Evolutionary conservation across 2,113 vertebrate species (phyloP).

Genomic region (Myotis lucifugus): DNA sequence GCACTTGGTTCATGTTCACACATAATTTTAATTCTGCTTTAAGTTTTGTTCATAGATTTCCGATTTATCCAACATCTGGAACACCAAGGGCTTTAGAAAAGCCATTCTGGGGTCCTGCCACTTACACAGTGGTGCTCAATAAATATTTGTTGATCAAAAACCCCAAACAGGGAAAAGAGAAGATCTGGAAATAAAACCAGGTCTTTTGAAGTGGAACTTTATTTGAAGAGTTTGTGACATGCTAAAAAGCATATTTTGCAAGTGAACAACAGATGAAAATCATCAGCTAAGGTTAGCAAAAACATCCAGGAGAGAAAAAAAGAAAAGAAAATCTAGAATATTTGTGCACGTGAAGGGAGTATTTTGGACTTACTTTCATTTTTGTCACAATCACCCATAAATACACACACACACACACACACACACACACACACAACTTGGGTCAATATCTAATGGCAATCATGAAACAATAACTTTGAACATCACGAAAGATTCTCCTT

Average conservation of each 20-base stretch:
- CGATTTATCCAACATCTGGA: slow-evolving; percentile 57
- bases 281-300: slow-evolving; percentile 14
- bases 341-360: neutral
- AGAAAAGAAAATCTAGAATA: neutral
- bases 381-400: neutral
- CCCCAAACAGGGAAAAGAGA: neutral
- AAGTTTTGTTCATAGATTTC: slow-evolving; percentile 77
- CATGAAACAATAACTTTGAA: neutral
- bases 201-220: slow-evolving; percentile 24
- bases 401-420: neutral
- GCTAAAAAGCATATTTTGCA: slow-evolving; percentile 39
- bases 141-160: slow-evolving; percentile 58
- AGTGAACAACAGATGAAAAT: slow-evolving; percentile 27
- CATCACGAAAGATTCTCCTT: neutral
- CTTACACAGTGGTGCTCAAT: neutral
- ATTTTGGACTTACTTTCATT: neutral
- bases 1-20: slow-evolving; percentile 73
- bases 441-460: neutral
- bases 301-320: neutral
- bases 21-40: slow-evolving; percentile 68
- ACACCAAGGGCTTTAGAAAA: slow-evolving; percentile 58
- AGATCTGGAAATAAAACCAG: slow-evolving; percentile 51
- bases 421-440: neutral
- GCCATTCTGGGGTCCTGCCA: slow-evolving; percentile 25
- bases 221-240: slow-evolving; percentile 35